Evolutionary conservation across 1,140 invertebrate species (phyloP).

Genomic region (Monochamus saltuarius): DNA sequence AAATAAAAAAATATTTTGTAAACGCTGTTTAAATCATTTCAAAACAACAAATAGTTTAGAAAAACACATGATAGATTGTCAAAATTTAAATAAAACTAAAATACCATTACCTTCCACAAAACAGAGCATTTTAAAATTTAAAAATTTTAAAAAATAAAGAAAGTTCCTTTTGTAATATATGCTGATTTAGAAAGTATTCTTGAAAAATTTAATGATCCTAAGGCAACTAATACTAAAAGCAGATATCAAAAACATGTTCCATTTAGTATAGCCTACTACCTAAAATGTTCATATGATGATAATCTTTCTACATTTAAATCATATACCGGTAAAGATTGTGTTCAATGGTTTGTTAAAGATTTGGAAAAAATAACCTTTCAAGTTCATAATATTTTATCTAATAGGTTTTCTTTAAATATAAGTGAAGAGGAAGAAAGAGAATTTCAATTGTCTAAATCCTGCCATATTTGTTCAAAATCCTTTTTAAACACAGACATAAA

Average conservation of each 20-base stretch:
- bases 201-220: conserved; percentile 10
- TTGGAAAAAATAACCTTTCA: conserved; percentile 25
- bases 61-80: conserved; percentile 26
- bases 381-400: conserved; percentile 25
- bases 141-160: conserved; percentile 24
- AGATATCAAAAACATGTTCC: conserved; percentile 43
- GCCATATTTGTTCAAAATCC: conserved; percentile 41
- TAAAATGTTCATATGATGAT: conserved; percentile 24
- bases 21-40: conserved; percentile 31
- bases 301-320: conserved; percentile 40
- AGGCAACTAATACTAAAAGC: conserved; percentile 1
- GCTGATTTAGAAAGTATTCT: conserved; percentile 45
- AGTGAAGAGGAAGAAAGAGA: conserved; percentile 4
- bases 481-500: conserved; percentile 19
- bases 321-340: conserved; percentile 26
- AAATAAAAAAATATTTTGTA: conserved; percentile 25
- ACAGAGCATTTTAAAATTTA: too few relatives aligned
- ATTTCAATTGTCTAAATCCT: conserved; percentile 15
- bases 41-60: conserved; percentile 5
- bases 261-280: conserved; percentile 27
- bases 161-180: conserved; percentile 42
- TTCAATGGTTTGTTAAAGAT: conserved; percentile 25
- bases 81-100: conserved; percentile 20
- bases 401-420: conserved; percentile 25
- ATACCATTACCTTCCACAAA: conserved; percentile 19